Evolutionary conservation across 2,888 invertebrate species (phyloP), one percentile per base, ranked within the genome.

Genomic region (Perdita meconis): DNA sequence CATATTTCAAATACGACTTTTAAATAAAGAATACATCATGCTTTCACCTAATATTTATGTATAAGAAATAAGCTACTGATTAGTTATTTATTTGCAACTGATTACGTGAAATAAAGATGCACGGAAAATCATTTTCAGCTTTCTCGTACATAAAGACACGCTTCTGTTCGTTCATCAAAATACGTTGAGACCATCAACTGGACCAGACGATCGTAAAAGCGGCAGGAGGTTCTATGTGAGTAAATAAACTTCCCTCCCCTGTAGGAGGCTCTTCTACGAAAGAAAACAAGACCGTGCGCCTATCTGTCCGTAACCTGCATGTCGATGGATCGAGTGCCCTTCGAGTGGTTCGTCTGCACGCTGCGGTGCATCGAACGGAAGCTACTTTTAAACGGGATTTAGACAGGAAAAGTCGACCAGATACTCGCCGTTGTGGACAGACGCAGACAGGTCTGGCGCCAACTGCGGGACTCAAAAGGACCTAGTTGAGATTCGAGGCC

Each of bases 301-400:
- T 63, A 57, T 59, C 65, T 69, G 51, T 24, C 55, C 66, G 68
- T 68, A 81, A 76, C 75, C 74, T 75, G 83, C 66, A 80, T 70
- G 66, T 83, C 84, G 82, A 82, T 84, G 75, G 76, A 84, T 84
- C 85, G 82, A 82, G 85, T 76, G 70, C 65, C 66, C 61, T 73
- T 76, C 64, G 72, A 83, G 83, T 79, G 80, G 42, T 64, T 55
- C 55, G 60, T 60, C 66, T 53, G 57, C 38, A n/a, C 64, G 50
- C 50, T 65, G 51, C 38, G 30, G 44, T 80, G 51, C 67, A 78
- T 66, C 70, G 64, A 69, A 72, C 81, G 69, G 79, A 66, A 78
- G 80, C 67, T 40, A 63, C 80, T 84, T 77, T 82, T 72, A 34
- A 60, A 77, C 66, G 70, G 47, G 75, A 81, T 84, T 84, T 80